Evolutionary conservation across 2,888 invertebrate species (phyloP), one percentile per base, ranked within the genome.

Genomic region (Andrena marginata): DNA sequence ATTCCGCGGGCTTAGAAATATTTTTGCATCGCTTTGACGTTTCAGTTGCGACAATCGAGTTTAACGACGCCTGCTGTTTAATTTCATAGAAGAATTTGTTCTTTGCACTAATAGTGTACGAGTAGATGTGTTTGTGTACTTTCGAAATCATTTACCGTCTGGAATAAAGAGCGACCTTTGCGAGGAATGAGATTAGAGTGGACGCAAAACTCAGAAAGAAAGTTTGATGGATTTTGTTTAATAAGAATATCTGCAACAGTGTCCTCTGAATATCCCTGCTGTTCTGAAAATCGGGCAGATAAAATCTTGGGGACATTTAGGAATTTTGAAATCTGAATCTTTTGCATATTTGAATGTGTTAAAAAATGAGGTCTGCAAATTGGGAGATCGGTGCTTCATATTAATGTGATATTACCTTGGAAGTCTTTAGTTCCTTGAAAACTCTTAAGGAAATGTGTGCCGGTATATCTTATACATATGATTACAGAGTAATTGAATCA

Each of bases 1-100:
- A 49, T 31, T n/a, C 13, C 56, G 65, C 78, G 56, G 48, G 71
- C 62, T 80, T 68, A 29, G 54, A 49, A 8, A 56, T 42, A 42
- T 62, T 16, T 77, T 59, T 59, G 54, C 49, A 54, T 69, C 76
- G 77, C 69, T 76, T 35, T 35, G 20, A 26, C 49, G 56, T 70
- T 71, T 49, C 33, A 42, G 29, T 70, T 59, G 2, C 4, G 56
- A 70, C 42, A n/a, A 78, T 64, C 63, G 26, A 26, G 8, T 64
- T 70, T 31, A 59, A 64, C 63, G n/a, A 65, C 56, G 69, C 64
- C 77, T 79, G 64, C 77, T 70, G 59, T 70, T 79, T 77, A 48
- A 69, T 76, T 23, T 70, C 31, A 16, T 70, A 64, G 69, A 62
- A 20, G 8, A 63, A 35, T 64, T 69, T 20, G 63, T 64, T 51